Evolutionary conservation across 2,113 vertebrate species (phyloP).

Genomic region (Ahaetulla prasina): DNA sequence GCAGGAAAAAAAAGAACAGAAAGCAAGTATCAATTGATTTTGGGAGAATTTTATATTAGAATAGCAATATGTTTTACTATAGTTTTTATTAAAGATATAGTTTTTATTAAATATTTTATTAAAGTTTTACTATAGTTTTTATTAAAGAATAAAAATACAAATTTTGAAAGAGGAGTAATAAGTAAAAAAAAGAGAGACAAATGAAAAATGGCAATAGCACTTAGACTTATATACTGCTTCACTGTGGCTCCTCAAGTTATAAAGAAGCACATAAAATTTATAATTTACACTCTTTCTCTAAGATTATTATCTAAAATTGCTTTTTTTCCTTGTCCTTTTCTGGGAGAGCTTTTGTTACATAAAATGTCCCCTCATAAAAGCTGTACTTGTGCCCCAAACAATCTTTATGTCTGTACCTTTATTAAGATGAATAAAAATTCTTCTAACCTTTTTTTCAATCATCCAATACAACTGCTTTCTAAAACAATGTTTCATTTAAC

Average conservation of each 20-base stretch:
- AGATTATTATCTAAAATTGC: background rate
- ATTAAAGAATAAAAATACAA: background rate
- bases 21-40: conserved; percentile 55
- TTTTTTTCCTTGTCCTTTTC: background rate
- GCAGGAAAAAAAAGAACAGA: conserved; percentile 77
- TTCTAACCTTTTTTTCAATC: background rate
- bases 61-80: background rate
- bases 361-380: background rate
- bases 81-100: background rate
- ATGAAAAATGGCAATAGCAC: background rate
- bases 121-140: too few species aligned
- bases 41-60: background rate
- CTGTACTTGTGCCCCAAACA: background rate
- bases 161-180: background rate
- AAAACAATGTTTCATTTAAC: background rate
- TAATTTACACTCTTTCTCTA: background rate
- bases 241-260: background rate
- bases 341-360: background rate
- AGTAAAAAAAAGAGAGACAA: background rate
- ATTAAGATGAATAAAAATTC: background rate
- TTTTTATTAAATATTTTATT: background rate
- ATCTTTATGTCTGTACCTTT: background rate
- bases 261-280: background rate
- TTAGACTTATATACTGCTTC: background rate
- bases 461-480: background rate